Evolutionary conservation across 2,888 invertebrate species (phyloP).

Genomic region (Lampropteryx suffumata): DNA sequence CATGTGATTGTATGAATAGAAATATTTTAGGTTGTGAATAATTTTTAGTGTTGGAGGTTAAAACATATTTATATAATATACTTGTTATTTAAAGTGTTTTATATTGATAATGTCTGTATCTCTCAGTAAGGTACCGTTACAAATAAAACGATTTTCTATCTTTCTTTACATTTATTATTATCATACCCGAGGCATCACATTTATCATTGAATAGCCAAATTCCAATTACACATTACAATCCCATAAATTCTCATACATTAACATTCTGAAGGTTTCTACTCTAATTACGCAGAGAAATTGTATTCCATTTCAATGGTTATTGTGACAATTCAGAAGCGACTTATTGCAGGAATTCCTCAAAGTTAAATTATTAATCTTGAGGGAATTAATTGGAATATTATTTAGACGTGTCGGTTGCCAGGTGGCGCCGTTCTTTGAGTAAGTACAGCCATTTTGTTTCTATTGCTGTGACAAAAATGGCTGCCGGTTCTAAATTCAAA

Average conservation of each 20-base stretch:
- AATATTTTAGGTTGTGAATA: no score
- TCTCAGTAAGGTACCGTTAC: no score
- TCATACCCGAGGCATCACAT: background rate
- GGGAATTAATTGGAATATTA: conserved; percentile 11
- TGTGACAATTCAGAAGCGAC: conserved; percentile 16
- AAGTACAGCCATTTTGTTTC: background rate
- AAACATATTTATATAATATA: no score
- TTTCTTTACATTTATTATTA: no score
- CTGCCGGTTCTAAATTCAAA: no score
- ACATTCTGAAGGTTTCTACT: conserved; percentile 2
- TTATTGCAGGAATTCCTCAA: conserved; percentile 19
- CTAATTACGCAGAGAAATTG: conserved; percentile 11
- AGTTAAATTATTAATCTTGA: conserved; percentile 4
- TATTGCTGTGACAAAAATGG: no score
- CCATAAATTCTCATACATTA: background rate
- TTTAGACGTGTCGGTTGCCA: background rate
- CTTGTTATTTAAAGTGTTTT: no score
- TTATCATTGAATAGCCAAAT: background rate
- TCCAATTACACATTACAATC: background rate
- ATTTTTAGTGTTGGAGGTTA: no score
- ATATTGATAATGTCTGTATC: no score
- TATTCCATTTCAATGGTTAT: conserved; percentile 19
- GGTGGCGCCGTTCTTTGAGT: background rate
- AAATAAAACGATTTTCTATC: no score
- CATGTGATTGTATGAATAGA: no score